Conservation (phyloP, 2,113 vertebrate genomes). For the Cricetomys ansorgei region DNA sequence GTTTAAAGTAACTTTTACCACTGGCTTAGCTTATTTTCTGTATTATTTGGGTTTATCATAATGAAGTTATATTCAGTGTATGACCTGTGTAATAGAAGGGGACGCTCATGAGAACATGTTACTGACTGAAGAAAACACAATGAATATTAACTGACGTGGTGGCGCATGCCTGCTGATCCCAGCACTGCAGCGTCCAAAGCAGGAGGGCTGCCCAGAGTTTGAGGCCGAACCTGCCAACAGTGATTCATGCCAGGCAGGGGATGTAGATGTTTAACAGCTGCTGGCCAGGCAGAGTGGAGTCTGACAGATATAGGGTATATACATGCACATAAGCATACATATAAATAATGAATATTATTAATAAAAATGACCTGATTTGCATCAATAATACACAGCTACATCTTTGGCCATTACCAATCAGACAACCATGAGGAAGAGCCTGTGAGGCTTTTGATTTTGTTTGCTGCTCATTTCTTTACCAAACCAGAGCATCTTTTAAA, state of each 20-base stretch:
- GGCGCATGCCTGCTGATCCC: not conserved
- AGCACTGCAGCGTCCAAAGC: too few species aligned
- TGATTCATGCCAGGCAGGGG: not conserved
- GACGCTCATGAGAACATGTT: not conserved
- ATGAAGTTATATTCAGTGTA: not conserved
- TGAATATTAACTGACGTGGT: too few species aligned
- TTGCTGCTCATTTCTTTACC: not conserved
- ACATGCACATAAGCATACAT: not conserved
- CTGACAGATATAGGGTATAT: not conserved
- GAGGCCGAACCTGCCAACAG: not conserved
- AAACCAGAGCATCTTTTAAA: not conserved
- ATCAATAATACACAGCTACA: not conserved
- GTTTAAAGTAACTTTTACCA: not conserved
- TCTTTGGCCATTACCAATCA: not conserved
- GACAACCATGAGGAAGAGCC: not conserved
- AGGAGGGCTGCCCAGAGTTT: not conserved
- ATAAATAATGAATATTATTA: too few species aligned
- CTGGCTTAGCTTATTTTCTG: not conserved
- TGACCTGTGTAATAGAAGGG: conserved; percentile 20
- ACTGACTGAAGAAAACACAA: not conserved
- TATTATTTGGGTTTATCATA: not conserved
- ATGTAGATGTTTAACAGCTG: not conserved
- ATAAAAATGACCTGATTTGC: not conserved
- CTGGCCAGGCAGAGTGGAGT: not conserved
- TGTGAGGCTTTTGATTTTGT: not conserved